Base-by-base conservation (phyloP, 2,797 vertebrate species). In the Delichon dasypus region DNA sequence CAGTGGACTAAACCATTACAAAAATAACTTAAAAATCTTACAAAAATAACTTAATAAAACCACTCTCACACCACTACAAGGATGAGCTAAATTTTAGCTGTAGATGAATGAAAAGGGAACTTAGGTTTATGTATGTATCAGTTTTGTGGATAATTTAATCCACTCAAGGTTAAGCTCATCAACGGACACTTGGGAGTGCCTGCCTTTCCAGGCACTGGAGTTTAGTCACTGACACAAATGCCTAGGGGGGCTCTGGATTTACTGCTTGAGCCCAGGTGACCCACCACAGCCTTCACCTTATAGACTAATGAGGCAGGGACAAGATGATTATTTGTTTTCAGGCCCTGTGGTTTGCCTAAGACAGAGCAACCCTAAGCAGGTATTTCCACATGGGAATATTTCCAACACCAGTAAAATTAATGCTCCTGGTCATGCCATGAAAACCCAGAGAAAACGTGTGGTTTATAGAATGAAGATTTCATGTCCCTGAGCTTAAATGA, bases 381-480 rank as follows among this genome's bases (percentile, higher is more conserved):
- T 61, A 57, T 76, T 85, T 89, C 62, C 65, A 51, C 48, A 58
- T 26, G 2, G 4, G n/a, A 80, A 19, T 72, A 58, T 78, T 88
- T 88, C 34, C 70, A 70, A 4, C 61, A 26, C 23, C 17, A 62
- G 78, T 92, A 75, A 75, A 85, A 93, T 67, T 73, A 64, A 82
- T 73, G 30, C 42, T 88, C 9, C 60, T 73, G 29, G 44, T 66
- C 60, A 84, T n/a, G 45, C 7, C 16, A 23, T 18, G 16, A 86
- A 92, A 87, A 91, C 38, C 0, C 4, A 2, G 16, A 81, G 51
- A 53, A 92, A 92, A 44, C 10, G 18, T 38, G 26, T 66, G 30
- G 27, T 84, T 89, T 88, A 11, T 23, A 73, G 57, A 70, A 92
- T 21, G 13, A 91, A 90, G 38, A 79, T 53, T 17, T 64, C 47